Conservation (phyloP, 2,113 vertebrate species). For the Puffinus mauretanicus region DNA sequence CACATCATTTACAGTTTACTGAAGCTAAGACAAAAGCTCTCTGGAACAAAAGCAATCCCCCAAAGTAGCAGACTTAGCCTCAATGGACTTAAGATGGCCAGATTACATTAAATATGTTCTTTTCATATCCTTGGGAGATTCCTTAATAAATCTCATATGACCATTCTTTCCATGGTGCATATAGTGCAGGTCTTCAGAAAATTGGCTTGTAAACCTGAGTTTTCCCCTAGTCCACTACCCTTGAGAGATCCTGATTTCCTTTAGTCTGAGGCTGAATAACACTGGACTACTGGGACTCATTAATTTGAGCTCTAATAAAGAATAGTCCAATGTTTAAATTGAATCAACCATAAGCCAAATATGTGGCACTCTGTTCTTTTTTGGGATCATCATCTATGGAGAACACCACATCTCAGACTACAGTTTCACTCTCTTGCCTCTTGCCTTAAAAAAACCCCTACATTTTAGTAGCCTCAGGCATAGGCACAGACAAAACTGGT, state of each 20-base stretch:
- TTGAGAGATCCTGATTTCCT: background rate
- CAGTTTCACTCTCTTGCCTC: background rate
- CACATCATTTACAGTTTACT: background rate
- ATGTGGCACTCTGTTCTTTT: background rate
- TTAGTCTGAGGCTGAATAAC: background rate
- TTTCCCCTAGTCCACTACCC: background rate
- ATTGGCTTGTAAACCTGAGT: background rate
- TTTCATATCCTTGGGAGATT: background rate
- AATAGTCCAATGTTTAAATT: background rate
- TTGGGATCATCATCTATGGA: background rate
- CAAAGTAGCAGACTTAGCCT: background rate
- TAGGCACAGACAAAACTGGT: background rate
- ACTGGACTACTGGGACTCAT: background rate
- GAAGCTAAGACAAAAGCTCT: background rate
- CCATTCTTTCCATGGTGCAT: background rate
- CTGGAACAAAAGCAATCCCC: background rate
- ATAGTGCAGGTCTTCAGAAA: background rate
- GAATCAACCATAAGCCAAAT: background rate
- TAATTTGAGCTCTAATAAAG: background rate
- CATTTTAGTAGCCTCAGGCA: background rate
- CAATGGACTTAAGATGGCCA: background rate
- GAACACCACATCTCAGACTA: background rate
- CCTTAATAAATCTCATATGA: background rate
- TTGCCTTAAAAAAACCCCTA: rapidly evolving
- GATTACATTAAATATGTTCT: background rate